These are phyloP conservation scores for Euclidia mi DNA, from an alignment of 2,888 invertebrate genomes.

Conservation along the genomic window DNA sequence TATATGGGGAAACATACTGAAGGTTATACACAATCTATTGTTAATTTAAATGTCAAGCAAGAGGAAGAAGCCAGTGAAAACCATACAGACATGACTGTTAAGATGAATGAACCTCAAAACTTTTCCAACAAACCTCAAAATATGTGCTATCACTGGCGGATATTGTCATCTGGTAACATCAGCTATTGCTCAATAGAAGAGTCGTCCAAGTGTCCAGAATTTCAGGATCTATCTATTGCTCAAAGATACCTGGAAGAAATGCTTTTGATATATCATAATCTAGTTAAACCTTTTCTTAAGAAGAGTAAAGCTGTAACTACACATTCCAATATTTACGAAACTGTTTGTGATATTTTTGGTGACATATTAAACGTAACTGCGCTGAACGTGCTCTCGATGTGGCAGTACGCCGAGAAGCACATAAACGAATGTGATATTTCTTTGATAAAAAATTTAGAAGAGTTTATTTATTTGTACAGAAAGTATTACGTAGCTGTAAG, in stretches of 20 bases:
- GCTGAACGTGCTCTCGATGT: constrained; percentile 92
- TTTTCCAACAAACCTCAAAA: constrained; percentile 78
- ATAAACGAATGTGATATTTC: constrained; percentile 92
- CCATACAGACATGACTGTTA: constrained; percentile 62
- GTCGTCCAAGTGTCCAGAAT: constrained; percentile 76
- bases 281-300: constrained; percentile 92
- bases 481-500: constrained; percentile 93
- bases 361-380: constrained; percentile 92
- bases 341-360: constrained; percentile 91
- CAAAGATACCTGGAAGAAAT: constrained; percentile 93
- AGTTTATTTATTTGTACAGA: constrained; percentile 92
- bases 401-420: constrained; percentile 92
- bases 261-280: constrained; percentile 90
- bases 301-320: constrained; percentile 88
- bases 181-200: constrained; percentile 85
- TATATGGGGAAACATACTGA: constrained; percentile 92
- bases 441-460: constrained; percentile 92
- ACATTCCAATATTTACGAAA: constrained; percentile 91
- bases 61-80: constrained; percentile 62
- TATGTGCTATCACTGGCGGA: constrained; percentile 86
- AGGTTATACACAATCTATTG: constrained; percentile 81
- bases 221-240: constrained; percentile 90
- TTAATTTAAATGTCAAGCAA: constrained; percentile 77
- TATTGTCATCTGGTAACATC: constrained; percentile 84
- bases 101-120: constrained; percentile 69